phyloP scores from a whole-genome alignment of 2,888 invertebrate species.

The Drosophila parthenogenetica region DNA sequence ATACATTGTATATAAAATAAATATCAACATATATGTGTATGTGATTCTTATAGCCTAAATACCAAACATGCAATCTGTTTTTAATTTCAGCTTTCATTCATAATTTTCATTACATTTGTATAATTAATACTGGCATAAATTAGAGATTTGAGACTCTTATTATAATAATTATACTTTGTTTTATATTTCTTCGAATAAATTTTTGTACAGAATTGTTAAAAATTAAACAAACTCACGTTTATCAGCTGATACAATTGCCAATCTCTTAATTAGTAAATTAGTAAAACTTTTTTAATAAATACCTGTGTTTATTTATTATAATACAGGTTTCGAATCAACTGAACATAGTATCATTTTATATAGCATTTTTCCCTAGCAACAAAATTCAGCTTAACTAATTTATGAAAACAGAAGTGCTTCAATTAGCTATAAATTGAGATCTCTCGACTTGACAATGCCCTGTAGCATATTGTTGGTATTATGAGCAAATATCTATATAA shows the following conservation, averaged over 20 bases:
- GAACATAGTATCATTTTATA: conserved; percentile 3
- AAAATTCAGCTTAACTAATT: conserved; percentile 15
- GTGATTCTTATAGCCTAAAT: not conserved
- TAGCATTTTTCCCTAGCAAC: conserved; percentile 21
- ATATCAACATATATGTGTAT: not conserved
- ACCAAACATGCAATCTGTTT: not conserved
- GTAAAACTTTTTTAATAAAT: conserved; percentile 10
- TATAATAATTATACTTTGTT: not conserved
- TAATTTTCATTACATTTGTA: not conserved
- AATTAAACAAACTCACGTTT: conserved; percentile 42
- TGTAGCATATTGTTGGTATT: not conserved
- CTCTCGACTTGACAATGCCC: not conserved
- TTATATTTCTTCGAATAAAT: not conserved
- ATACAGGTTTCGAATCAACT: conserved; percentile 24
- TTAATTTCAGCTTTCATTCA: not conserved
- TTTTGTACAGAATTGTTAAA: conserved; percentile 17
- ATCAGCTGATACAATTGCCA: conserved; percentile 43
- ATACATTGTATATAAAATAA: not conserved
- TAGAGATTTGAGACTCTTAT: not conserved
- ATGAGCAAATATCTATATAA: too few relatives aligned
- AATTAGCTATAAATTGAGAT: not conserved
- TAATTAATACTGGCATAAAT: not conserved
- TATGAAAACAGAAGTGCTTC: conserved; percentile 16
- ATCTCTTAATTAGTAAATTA: conserved; percentile 53
- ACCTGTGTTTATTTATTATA: conserved; percentile 10